Conservation (phyloP, 2,113 vertebrate species). For the Chaetura pelagica region DNA sequence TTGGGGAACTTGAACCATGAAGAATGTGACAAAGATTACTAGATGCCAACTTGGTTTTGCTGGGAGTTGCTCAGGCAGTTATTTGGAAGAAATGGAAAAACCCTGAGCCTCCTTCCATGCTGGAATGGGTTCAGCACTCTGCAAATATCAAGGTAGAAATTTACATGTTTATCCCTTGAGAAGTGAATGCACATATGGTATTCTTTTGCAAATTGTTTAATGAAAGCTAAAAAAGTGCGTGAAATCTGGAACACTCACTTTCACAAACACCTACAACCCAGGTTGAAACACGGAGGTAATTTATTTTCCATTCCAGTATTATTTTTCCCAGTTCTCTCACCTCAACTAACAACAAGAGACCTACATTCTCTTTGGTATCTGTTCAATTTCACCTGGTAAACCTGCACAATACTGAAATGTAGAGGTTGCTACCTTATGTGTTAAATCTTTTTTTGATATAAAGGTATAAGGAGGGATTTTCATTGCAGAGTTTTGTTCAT, state of each 20-base stretch:
- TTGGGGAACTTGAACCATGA: conserved; percentile 5
- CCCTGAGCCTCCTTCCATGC: not conserved
- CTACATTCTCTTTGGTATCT: not conserved
- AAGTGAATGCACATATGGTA: conserved; percentile 13
- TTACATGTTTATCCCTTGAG: conserved; percentile 10
- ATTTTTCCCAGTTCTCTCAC: not conserved
- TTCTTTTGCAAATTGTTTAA: conserved; percentile 49
- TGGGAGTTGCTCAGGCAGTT: not conserved
- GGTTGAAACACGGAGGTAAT: not conserved
- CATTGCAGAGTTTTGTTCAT: not conserved
- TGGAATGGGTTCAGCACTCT: not conserved
- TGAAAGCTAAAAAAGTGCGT: conserved; percentile 37
- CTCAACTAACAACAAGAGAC: not conserved
- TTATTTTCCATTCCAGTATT: not conserved
- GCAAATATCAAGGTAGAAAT: not conserved
- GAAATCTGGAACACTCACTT: conserved; percentile 43
- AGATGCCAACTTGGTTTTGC: not conserved
- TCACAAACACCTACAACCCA: not conserved
- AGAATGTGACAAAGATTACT: not conserved
- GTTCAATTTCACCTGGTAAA: not conserved
- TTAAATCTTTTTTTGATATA: not conserved
- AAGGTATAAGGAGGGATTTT: not conserved
- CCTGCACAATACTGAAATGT: not conserved
- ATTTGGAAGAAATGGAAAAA: conserved; percentile 35
- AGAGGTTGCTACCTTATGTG: not conserved